phyloP scores from a whole-genome alignment of 2,797 vertebrate species.

The Sciurus carolinensis region DNA sequence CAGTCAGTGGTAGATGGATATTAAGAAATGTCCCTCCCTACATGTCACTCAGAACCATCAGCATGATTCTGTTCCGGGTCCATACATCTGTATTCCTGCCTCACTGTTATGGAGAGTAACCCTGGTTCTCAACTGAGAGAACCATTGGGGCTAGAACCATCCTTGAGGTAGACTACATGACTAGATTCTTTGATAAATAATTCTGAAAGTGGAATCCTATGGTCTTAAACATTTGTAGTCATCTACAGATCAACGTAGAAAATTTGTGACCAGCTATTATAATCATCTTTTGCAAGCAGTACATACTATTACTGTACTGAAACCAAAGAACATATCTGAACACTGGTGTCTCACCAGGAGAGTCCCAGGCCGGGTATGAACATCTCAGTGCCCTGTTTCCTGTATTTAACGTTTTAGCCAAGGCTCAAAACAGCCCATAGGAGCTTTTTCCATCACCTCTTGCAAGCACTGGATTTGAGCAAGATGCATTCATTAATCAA shows the following conservation, averaged over 20 bases:
- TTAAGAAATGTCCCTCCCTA: background rate
- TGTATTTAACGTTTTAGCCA: background rate
- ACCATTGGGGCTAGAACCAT: background rate
- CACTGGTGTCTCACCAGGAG: background rate
- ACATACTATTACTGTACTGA: background rate
- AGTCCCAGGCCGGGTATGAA: background rate
- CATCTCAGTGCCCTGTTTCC: background rate
- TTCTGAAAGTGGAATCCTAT: background rate
- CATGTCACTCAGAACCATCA: background rate
- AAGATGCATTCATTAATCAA: constrained; percentile 52
- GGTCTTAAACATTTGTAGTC: background rate
- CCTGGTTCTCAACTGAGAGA: background rate
- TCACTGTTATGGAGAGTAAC: background rate
- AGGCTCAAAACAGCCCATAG: background rate
- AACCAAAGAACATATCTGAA: background rate
- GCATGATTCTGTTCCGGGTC: no score
- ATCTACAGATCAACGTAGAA: background rate
- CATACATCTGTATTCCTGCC: background rate
- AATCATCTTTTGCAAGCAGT: background rate
- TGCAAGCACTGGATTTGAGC: constrained; percentile 54
- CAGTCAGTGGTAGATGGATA: background rate
- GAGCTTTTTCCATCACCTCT: background rate
- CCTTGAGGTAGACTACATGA: background rate
- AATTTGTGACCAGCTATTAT: background rate
- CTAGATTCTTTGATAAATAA: background rate